These are phyloP conservation scores for Rostratula benghalensis DNA, from an alignment of 2,113 vertebrate species.

Conservation along the genomic window DNA sequence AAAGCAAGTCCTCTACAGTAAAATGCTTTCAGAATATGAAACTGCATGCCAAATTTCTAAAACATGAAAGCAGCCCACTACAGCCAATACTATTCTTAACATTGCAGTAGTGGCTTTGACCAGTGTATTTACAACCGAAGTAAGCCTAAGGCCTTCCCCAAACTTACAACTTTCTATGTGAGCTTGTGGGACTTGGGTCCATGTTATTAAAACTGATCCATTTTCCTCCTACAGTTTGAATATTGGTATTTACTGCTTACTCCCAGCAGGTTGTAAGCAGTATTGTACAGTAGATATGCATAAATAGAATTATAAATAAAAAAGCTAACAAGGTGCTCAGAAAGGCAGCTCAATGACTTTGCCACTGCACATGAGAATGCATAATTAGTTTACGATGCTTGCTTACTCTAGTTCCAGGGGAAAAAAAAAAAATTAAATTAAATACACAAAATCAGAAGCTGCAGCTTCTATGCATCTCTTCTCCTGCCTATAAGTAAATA, in stretches of 20 bases:
- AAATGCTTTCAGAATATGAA: neutral
- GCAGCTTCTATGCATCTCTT: neutral
- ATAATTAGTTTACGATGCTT: neutral
- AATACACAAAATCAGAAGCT: neutral
- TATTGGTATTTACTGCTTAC: neutral
- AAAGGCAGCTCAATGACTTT: neutral
- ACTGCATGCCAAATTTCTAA: neutral
- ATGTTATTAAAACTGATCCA: neutral
- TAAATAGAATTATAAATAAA: conserved; percentile 49
- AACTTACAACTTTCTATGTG: neutral
- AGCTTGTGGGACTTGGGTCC: neutral
- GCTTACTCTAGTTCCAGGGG: neutral
- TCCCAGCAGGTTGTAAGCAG: neutral
- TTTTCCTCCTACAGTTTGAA: neutral
- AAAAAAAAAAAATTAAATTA: neutral
- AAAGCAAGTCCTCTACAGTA: neutral
- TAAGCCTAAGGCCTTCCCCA: neutral
- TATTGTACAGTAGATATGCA: conserved; percentile 42
- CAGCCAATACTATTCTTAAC: neutral
- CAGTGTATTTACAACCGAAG: neutral
- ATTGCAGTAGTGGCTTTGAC: neutral
- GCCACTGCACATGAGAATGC: neutral
- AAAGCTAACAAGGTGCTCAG: conserved; percentile 43
- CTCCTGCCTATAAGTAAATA: neutral
- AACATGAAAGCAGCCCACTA: neutral